Evolutionary conservation across 2,113 vertebrate species (phyloP).

Genomic region (Lophotis ruficrista): DNA sequence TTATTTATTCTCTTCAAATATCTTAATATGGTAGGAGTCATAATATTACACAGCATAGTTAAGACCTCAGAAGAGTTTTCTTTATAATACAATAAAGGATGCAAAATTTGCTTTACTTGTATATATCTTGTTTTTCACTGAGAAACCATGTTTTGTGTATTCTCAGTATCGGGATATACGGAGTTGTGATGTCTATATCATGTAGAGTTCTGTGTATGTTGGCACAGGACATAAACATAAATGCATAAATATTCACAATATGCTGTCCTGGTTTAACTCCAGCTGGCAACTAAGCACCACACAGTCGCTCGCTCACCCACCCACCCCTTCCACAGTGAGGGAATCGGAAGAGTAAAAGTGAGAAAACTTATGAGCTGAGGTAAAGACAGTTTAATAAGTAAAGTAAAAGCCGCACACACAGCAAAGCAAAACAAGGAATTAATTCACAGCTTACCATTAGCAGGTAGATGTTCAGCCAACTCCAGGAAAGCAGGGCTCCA

Average conservation of each 20-base stretch:
- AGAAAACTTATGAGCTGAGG: no score
- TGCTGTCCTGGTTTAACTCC: no score
- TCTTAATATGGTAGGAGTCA: background rate
- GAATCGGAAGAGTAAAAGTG: no score
- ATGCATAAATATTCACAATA: background rate
- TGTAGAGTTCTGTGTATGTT: background rate
- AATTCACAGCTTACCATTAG: no score
- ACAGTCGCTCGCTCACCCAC: no score
- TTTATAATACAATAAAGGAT: background rate
- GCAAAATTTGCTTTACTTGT: background rate
- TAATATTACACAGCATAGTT: background rate
- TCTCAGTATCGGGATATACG: background rate
- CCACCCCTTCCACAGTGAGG: no score
- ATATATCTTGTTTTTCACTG: background rate
- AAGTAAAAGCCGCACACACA: no score
- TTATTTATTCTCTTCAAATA: background rate
- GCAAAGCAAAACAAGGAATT: no score
- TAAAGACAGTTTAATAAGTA: no score
- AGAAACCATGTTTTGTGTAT: background rate
- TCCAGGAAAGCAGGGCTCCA: no score
- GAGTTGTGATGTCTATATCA: background rate
- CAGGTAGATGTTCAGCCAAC: no score
- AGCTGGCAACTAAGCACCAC: no score
- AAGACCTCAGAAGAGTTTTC: background rate
- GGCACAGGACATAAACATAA: background rate